phyloP scores from a whole-genome alignment of 2,113 vertebrate species.

The Tachysurus vachellii region DNA sequence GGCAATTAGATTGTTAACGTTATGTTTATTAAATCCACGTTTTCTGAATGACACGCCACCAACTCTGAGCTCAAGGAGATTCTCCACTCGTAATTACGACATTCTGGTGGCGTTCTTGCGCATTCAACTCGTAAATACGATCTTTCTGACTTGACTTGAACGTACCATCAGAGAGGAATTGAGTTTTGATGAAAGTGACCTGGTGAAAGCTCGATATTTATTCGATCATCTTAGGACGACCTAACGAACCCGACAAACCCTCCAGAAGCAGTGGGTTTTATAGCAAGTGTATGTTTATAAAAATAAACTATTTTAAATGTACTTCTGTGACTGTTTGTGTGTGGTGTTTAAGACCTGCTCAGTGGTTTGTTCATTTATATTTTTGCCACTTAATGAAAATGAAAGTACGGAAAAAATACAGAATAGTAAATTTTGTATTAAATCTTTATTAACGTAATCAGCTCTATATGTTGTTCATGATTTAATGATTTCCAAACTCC shows the following conservation, averaged over 20 bases:
- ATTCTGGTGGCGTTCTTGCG: no score
- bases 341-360: neutral
- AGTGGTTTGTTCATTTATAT: neutral
- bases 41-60: no score
- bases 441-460: neutral
- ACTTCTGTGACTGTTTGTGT: slow-evolving; percentile 10
- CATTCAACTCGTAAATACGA: no score
- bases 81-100: no score
- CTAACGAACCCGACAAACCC: slow-evolving; percentile 59
- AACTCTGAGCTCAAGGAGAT: no score
- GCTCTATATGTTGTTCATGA: neutral
- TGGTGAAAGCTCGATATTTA: slow-evolving; percentile 67
- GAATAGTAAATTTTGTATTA: neutral
- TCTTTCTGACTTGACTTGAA: no score
- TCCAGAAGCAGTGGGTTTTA: slow-evolving; percentile 86
- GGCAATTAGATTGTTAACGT: no score
- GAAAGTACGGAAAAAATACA: neutral
- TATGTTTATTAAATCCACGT: no score
- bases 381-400: neutral
- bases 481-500: neutral
- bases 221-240: slow-evolving; percentile 12
- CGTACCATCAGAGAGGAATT: slow-evolving; percentile 11
- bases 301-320: slow-evolving; percentile 74
- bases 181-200: slow-evolving; percentile 59
- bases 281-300: slow-evolving; percentile 98